Percentiles rank a stretch among this genome's conserved stretches.
Conservation (phyloP, 2,113 vertebrate species). For the Ptilorrhoa leucosticta region DNA sequence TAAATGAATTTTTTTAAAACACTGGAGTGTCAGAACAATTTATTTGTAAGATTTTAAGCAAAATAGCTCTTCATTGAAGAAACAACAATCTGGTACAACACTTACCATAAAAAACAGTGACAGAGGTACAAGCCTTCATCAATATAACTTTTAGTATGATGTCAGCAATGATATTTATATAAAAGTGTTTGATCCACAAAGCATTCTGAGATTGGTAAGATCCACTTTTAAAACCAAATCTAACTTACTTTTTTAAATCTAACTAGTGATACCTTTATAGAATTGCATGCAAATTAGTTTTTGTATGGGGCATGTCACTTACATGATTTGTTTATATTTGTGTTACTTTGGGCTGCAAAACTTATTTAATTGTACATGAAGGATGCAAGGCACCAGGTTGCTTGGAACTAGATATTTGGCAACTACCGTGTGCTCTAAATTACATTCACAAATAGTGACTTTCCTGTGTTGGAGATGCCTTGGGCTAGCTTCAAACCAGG, state of each 20-base stretch:
- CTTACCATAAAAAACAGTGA: background rate
- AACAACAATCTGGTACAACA: background rate
- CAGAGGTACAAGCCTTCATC: background rate
- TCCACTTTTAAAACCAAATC: background rate
- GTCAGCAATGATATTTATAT: background rate
- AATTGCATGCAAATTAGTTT: background rate
- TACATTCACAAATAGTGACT: background rate
- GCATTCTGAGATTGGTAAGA: background rate
- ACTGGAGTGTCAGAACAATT: background rate
- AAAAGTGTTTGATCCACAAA: background rate
- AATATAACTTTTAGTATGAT: background rate
- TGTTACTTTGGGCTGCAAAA: background rate
- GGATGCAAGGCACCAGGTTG: background rate
- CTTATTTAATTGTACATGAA: background rate
- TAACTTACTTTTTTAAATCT: background rate
- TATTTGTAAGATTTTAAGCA: background rate
- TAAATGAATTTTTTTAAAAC: background rate
- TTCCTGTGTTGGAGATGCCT: background rate
- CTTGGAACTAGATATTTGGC: background rate
- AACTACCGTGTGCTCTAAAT: background rate
- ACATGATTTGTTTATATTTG: background rate
- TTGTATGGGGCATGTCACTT: background rate
- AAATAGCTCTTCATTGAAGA: background rate
- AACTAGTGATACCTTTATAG: background rate
- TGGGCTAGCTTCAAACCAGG: background rate